These are phyloP conservation scores for Catagonus wagneri DNA, from an alignment of 2,113 vertebrate species.

Conservation along the genomic window DNA sequence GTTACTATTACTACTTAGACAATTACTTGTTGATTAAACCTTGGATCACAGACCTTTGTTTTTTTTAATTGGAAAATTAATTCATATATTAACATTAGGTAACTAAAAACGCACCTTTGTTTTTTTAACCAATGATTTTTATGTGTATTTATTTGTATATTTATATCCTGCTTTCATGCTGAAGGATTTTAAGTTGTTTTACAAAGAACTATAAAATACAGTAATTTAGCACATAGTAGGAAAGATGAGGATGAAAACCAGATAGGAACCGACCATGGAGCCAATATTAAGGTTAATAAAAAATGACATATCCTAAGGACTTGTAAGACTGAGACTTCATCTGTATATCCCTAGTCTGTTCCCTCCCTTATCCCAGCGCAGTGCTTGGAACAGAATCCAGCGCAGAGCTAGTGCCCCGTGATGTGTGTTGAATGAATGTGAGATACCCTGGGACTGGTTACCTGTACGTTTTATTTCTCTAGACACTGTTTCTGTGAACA, in stretches of 20 bases:
- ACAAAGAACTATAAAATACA: not conserved
- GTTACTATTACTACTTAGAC: not conserved
- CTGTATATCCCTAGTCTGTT: not conserved
- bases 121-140: not conserved
- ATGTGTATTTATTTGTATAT: not conserved
- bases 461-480: not conserved
- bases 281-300: not conserved
- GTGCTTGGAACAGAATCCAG: not conserved
- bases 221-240: not conserved
- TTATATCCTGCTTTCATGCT: not conserved
- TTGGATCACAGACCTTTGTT: not conserved
- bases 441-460: not conserved
- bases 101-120: not conserved
- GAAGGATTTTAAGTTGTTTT: not conserved
- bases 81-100: not conserved
- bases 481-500: fast-evolving
- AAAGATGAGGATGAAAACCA: not conserved
- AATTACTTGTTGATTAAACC: not conserved
- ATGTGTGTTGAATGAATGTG: fast-evolving
- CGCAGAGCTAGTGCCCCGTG: fast-evolving
- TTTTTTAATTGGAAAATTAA: not conserved
- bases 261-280: not conserved
- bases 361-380: not conserved
- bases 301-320: too few relatives aligned
- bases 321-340: not conserved